Evolutionary conservation across 1,140 invertebrate species (phyloP).

Genomic region (Heliconius melpomene): DNA sequence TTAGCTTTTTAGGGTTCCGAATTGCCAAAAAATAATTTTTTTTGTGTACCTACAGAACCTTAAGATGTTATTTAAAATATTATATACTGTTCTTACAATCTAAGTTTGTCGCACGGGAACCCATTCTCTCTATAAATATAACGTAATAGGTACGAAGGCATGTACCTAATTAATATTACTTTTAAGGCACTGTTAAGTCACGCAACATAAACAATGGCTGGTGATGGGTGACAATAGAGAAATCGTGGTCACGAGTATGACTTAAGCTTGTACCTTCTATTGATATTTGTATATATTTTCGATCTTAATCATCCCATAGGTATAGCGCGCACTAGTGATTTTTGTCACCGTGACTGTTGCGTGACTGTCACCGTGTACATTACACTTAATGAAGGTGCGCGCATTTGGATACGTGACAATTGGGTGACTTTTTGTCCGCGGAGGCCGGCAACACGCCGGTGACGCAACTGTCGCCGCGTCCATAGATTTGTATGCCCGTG

Average conservation of each 20-base stretch:
- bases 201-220: slow-evolving; percentile 61
- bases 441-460: too few species aligned
- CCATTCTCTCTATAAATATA: background rate
- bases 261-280: background rate
- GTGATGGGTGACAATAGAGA: slow-evolving; percentile 56
- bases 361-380: too few species aligned
- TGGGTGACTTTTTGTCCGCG: too few species aligned
- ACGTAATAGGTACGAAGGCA: background rate
- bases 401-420: too few species aligned
- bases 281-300: slow-evolving; percentile 1
- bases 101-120: background rate
- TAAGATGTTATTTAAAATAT: too few species aligned
- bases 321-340: too few species aligned
- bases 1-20: background rate
- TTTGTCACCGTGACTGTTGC: too few species aligned
- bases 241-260: slow-evolving; percentile 60
- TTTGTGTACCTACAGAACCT: background rate
- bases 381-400: too few species aligned
- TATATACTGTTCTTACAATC: too few species aligned
- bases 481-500: too few species aligned
- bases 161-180: slow-evolving; percentile 63
- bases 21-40: background rate
- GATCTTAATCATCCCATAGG: background rate
- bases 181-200: slow-evolving; percentile 56
- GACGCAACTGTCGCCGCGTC: too few species aligned